A percentile compares a stretch with the other conserved stretches of the same genome.
Conservation (phyloP, 2,797 vertebrate species). For the Semotilus atromaculatus region DNA sequence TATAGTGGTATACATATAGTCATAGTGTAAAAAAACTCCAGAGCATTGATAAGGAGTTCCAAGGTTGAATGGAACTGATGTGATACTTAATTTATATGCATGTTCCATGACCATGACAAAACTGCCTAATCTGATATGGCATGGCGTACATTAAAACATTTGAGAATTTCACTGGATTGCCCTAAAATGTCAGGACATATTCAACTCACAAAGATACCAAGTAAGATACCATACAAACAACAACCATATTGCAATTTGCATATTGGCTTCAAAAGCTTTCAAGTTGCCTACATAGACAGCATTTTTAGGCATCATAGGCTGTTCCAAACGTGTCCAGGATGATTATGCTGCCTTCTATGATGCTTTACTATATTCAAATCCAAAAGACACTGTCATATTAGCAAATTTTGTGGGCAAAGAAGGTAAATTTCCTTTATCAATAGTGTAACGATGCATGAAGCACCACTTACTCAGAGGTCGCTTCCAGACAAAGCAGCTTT, state of each 20-base stretch:
- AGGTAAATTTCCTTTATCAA: neutral
- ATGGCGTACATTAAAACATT: neutral
- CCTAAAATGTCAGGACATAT: constrained; percentile 49
- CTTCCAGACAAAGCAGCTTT: neutral
- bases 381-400: neutral
- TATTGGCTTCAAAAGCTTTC: neutral
- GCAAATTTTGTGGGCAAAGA: no score
- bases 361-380: neutral
- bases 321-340: neutral
- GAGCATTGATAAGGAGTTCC: neutral
- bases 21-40: neutral
- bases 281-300: neutral
- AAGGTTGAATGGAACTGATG: neutral
- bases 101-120: constrained; percentile 1
- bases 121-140: neutral
- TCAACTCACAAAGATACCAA: neutral
- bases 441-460: neutral
- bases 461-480: neutral
- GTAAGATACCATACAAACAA: neutral
- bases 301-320: neutral
- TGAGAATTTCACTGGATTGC: constrained; percentile 58
- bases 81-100: neutral
- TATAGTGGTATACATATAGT: constrained; percentile 1
- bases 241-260: neutral
- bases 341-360: neutral